phyloP scores from a whole-genome alignment of 2,797 vertebrate genomes.

The Premnoplex brunnescens region DNA sequence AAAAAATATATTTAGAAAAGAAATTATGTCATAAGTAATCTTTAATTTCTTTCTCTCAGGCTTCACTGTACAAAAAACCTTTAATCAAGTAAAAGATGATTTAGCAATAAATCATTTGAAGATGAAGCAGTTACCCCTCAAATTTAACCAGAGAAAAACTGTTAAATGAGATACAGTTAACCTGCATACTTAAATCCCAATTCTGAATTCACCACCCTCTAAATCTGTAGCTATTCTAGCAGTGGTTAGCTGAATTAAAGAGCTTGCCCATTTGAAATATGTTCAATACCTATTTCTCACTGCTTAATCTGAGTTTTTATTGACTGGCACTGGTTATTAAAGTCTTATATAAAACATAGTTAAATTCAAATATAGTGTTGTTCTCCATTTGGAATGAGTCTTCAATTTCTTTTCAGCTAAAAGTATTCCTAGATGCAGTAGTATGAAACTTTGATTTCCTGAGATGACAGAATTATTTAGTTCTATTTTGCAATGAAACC shows the following conservation, averaged over 20 bases:
- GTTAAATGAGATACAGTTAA: neutral
- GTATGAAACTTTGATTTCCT: neutral
- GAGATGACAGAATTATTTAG: slow-evolving; percentile 1
- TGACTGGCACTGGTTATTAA: neutral
- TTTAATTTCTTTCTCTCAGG: neutral
- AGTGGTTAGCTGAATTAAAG: neutral
- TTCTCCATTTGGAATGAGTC: neutral
- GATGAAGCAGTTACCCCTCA: neutral
- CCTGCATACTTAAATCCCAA: neutral
- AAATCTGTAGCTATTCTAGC: neutral
- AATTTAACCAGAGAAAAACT: neutral
- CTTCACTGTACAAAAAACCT: neutral
- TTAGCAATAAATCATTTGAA: neutral
- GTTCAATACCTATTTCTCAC: neutral
- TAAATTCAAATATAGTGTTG: neutral
- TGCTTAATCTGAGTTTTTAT: neutral
- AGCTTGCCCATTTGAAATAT: neutral
- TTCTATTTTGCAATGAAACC: neutral
- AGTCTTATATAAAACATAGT: neutral
- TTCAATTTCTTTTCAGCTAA: neutral
- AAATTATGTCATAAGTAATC: neutral
- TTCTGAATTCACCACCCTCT: neutral
- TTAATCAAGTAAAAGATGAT: neutral
- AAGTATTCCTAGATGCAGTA: neutral
- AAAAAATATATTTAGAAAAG: neutral